Evolutionary conservation across 2,797 vertebrate genomes (phyloP).

Genomic region (Squalus acanthias): DNA sequence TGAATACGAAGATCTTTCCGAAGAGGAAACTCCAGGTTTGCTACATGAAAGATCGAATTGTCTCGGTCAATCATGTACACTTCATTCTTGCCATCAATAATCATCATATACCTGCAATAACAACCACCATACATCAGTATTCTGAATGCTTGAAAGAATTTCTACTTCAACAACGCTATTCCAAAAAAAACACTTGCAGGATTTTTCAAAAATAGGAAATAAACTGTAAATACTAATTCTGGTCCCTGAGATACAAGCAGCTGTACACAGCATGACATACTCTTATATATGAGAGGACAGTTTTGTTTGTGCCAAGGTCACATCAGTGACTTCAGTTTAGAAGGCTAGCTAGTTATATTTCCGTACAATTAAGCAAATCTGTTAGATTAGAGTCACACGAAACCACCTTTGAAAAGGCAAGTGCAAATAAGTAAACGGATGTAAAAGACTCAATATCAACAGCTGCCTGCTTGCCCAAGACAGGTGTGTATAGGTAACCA

Average conservation of each 20-base stretch:
- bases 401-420: background rate
- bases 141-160: background rate
- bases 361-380: background rate
- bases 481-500: background rate
- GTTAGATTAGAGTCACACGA: background rate
- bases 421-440: too few species aligned
- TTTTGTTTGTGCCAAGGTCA: background rate
- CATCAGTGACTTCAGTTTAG: background rate
- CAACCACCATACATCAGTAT: conserved; percentile 23
- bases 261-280: background rate
- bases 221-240: background rate
- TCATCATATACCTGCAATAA: conserved; percentile 88
- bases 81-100: conserved; percentile 89
- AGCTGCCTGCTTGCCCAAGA: background rate
- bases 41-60: conserved; percentile 84
- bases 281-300: background rate
- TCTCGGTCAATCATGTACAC: conserved; percentile 96
- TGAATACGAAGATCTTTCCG: conserved; percentile 85
- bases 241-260: background rate
- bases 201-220: background rate
- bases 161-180: background rate
- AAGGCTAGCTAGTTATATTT: background rate
- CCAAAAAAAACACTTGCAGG: background rate
- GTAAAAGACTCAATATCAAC: background rate
- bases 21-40: conserved; percentile 90